Evolutionary conservation across 2,888 invertebrate genomes (phyloP), one percentile per base, ranked within the genome.

Genomic region (Aphodius granarius): DNA sequence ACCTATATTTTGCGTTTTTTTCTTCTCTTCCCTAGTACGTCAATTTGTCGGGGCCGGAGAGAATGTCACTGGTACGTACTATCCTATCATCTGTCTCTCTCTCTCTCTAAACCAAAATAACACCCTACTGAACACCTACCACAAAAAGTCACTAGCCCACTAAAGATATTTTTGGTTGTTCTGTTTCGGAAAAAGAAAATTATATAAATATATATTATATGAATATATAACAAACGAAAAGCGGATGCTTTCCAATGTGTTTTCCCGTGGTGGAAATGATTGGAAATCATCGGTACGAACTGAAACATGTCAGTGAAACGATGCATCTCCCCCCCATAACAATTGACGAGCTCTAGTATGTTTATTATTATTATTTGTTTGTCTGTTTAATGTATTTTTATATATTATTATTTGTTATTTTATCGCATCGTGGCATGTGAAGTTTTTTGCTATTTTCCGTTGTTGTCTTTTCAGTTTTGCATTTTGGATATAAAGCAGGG

Each of bases 1-100:
- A 86, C 86, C 86, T 88, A 87, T 87, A 87, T 87, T 87, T 88
- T 88, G 86, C 86, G 87, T 87, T 87, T 86, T 86, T 87, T 83
- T 87, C 86, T 87, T 87, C 86, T 87, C 85, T 86, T 87, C 86
- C 86, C 86, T 87, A 88, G 88, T 88, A 87, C 88, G 88, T 87
- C 88, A 88, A 86, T 88, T 87, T 87, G 88, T 88, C 87, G 87
- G 87, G 86, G 87, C 87, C 85, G 88, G 87, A 87, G 87, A 87
- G 85, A 88, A 87, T 87, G 85, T 87, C 85, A 87, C 88, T 87
- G 88, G 88, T 88, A 88, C 86, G 87, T 88, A 88, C 87, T 80
- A 81, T 80, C 81, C 85, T 83, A 80, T 84, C n/a, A n/a, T n/a
- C 85, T 86, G 81, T 84, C 85, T 86, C 85, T 86, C 19, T 68